Conservation (phyloP, 2,113 vertebrate species). For the Odobenus rosmarus region DNA sequence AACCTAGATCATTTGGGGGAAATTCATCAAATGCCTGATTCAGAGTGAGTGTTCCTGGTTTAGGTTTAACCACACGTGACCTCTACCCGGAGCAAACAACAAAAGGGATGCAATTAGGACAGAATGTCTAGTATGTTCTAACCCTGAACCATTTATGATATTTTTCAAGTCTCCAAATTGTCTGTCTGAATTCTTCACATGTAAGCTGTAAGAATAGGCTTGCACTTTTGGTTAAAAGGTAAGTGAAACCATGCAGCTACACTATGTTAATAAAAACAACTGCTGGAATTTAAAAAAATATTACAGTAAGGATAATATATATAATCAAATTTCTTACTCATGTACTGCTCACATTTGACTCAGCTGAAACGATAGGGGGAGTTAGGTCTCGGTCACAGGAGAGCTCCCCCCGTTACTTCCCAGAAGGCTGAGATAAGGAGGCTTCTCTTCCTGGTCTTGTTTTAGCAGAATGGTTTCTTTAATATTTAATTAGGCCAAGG, state of each 20-base stretch:
- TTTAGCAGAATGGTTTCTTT: slow-evolving; percentile 11
- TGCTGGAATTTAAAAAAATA: slow-evolving; percentile 38
- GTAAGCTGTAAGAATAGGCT: slow-evolving; percentile 65
- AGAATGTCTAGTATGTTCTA: slow-evolving; percentile 76
- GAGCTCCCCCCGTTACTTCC: not conserved
- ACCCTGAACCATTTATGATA: slow-evolving; percentile 69
- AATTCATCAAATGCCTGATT: slow-evolving; percentile 81
- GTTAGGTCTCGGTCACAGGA: not conserved
- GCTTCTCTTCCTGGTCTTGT: not conserved
- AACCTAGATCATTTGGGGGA: slow-evolving; percentile 78
- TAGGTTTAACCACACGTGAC: slow-evolving; percentile 83
- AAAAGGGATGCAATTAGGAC: slow-evolving; percentile 77
- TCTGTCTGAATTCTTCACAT: slow-evolving; percentile 59
- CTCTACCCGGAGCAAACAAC: slow-evolving; percentile 82
- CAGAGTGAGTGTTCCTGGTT: slow-evolving; percentile 82
- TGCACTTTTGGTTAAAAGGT: not conserved
- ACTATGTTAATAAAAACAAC: not conserved
- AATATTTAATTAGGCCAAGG: slow-evolving; percentile 26
- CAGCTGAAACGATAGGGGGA: not conserved
- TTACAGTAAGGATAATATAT: slow-evolving; percentile 27
- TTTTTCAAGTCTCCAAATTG: slow-evolving; percentile 59
- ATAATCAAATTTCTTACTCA: not conserved
- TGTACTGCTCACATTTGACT: not conserved
- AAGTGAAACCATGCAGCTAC: not conserved
- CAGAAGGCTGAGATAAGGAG: not conserved